Base-by-base conservation (phyloP, 30 jellyfish, hydroid and myxozoan species). In the Pelagia noctiluca region DNA sequence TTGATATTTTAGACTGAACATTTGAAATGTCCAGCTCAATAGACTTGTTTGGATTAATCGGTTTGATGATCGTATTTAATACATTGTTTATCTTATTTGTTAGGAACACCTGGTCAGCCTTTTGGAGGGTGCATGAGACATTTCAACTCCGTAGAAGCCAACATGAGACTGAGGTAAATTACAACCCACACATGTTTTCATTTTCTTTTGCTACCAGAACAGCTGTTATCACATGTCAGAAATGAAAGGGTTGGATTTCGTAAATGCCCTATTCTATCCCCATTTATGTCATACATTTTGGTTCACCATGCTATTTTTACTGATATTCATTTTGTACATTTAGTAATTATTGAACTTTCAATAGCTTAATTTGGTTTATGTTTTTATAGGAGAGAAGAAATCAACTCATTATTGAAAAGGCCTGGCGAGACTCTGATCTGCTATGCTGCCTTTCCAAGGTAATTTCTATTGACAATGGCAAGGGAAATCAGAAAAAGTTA, bases 101-200 rank as follows among this genome's bases (percentile, higher is more conserved):
- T 61, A 81, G 91, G 91, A 2, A 93, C 99, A 29, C 99, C 99
- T 32, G 99, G 99, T 1, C 97, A 93, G 72, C 99, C 99, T 0
- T 93, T 83, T 63, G 97, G 99, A 19, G 97, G 99, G 25, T 84
- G 95, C 84, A 86, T 95, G 92, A 72, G 91, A 33, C 97, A 90
- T 72, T 89, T 95, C 85, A 89, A 89, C 70, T 29, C 86, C 33
- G 98, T 95, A 4, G 99, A 95, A 71, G 97, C 99, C 21, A 95
- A 90, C 68, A 89, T 95, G 98, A 78, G 75, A 68, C 78, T 89
- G 78, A 89, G 99, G 99, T 95, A 63, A 0, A 64, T 66, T 21
- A 34, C 18, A 31, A 52, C n/a, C n/a, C n/a, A n/a, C n/a, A n/a
- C n/a, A n/a, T n/a, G n/a, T n/a, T n/a, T n/a, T n/a, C n/a, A n/a